Conservation (phyloP, 2,888 invertebrate genomes). For the Drosophila affinis region DNA sequence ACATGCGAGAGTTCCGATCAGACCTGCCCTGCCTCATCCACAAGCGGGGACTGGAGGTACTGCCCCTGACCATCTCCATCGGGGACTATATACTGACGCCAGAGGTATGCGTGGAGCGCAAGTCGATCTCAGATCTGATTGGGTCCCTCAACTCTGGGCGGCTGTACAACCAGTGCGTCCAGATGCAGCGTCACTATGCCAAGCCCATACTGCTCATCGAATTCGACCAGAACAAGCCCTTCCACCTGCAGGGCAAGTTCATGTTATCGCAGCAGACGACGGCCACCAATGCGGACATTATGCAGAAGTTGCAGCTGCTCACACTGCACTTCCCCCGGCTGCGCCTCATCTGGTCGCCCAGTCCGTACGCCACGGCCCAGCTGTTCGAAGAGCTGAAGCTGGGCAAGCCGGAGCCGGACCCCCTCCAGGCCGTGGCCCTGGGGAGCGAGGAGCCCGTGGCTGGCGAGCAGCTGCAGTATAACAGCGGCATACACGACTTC, state of each 20-base stretch:
- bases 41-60: slow-evolving; percentile 95
- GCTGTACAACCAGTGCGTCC: slow-evolving; percentile 96
- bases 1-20: slow-evolving; percentile 98
- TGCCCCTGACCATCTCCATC: slow-evolving; percentile 94
- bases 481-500: slow-evolving; percentile 90
- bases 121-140: slow-evolving; percentile 97
- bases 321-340: slow-evolving; percentile 97
- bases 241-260: slow-evolving; percentile 93
- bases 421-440: slow-evolving; percentile 88
- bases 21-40: slow-evolving; percentile 97
- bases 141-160: slow-evolving; percentile 97
- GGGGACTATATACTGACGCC: slow-evolving; percentile 99
- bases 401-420: slow-evolving; percentile 92
- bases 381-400: slow-evolving; percentile 97
- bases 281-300: slow-evolving; percentile 89
- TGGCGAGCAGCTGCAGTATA: slow-evolving; percentile 87
- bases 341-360: slow-evolving; percentile 97
- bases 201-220: slow-evolving; percentile 97
- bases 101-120: slow-evolving; percentile 98
- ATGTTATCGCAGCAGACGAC: slow-evolving; percentile 90
- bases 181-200: slow-evolving; percentile 95
- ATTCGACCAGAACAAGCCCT: slow-evolving; percentile 97
- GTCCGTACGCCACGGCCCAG: slow-evolving; percentile 97
- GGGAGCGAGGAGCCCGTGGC: slow-evolving; percentile 87
- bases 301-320: slow-evolving; percentile 94